A percentile compares a stretch with the other conserved stretches of the same genome.
Conservation (phyloP, 2,888 invertebrate species). For the Ornithoptera priamus region DNA sequence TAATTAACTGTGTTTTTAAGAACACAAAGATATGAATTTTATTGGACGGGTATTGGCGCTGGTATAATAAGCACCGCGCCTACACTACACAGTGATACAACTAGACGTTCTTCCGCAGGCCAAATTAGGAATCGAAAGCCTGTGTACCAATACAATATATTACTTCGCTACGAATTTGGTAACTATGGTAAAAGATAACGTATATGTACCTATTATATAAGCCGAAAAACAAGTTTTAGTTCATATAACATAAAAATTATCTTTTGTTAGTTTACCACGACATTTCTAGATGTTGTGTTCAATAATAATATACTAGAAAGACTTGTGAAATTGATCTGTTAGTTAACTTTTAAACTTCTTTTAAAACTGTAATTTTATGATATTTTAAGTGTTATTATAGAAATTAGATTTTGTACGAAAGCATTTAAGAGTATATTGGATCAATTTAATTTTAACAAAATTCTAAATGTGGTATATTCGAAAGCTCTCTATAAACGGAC, state of each 20-base stretch:
- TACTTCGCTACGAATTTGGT: slow-evolving; percentile 6
- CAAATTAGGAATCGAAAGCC: slow-evolving; percentile 24
- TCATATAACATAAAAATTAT: not conserved
- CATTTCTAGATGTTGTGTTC: too few relatives aligned
- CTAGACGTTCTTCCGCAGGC: slow-evolving; percentile 15
- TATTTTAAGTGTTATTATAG: too few relatives aligned
- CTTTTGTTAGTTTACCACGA: not conserved
- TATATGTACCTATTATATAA: not conserved
- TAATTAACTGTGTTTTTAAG: not conserved
- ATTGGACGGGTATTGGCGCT: slow-evolving; percentile 8
- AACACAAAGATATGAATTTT: slow-evolving; percentile 15
- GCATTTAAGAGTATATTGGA: not conserved
- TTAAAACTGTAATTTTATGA: too few relatives aligned
- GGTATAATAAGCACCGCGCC: slow-evolving; percentile 16
- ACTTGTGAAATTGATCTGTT: too few relatives aligned
- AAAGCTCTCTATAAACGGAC: not conserved
- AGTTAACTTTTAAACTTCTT: too few relatives aligned
- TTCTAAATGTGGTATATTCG: not conserved
- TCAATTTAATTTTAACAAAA: not conserved
- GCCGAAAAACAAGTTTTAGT: not conserved
- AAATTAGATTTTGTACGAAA: not conserved
- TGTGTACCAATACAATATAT: slow-evolving; percentile 15
- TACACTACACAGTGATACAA: slow-evolving; percentile 6
- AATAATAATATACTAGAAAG: too few relatives aligned
- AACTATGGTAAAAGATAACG: not conserved